A percentile compares a stretch with the other conserved stretches of the same genome.
phyloP scores from a whole-genome alignment of 2,888 invertebrate genomes.

The Elysia crispata region DNA sequence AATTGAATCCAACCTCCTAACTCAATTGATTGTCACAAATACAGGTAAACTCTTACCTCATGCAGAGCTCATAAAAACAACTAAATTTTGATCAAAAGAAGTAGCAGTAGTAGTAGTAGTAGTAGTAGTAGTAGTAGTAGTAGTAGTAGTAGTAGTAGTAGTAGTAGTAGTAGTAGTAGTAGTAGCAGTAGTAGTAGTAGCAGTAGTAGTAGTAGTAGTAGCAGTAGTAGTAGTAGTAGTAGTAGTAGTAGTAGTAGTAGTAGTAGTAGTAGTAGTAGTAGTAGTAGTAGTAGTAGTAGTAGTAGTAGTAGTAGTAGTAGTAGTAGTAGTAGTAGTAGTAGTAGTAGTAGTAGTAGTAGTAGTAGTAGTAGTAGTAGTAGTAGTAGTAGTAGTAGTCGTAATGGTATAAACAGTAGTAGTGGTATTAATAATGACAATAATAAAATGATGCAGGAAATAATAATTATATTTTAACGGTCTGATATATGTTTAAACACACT shows the following conservation, averaged over 20 bases:
- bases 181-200: conserved; percentile 16
- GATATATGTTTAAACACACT: no score
- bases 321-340: conserved; percentile 13
- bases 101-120: background rate
- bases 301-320: conserved; percentile 9
- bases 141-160: conserved; percentile 3
- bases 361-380: conserved; percentile 15
- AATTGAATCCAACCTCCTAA: no score
- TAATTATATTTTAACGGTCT: no score
- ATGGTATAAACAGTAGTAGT: no score
- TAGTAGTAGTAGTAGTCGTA: no score
- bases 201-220: conserved; percentile 16
- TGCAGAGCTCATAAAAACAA: no score
- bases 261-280: background rate
- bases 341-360: background rate
- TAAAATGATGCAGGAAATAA: background rate
- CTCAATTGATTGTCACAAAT: no score
- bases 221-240: conserved; percentile 5
- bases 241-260: conserved; percentile 16
- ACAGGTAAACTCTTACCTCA: no score
- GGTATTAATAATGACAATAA: no score
- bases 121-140: background rate
- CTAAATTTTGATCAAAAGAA: background rate
- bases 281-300: conserved; percentile 6
- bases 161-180: conserved; percentile 19